A percentile compares a stretch with the other conserved stretches of the same genome.
Evolutionary conservation across 2,888 invertebrate genomes (phyloP).

Genomic region (Heliconius cydno): DNA sequence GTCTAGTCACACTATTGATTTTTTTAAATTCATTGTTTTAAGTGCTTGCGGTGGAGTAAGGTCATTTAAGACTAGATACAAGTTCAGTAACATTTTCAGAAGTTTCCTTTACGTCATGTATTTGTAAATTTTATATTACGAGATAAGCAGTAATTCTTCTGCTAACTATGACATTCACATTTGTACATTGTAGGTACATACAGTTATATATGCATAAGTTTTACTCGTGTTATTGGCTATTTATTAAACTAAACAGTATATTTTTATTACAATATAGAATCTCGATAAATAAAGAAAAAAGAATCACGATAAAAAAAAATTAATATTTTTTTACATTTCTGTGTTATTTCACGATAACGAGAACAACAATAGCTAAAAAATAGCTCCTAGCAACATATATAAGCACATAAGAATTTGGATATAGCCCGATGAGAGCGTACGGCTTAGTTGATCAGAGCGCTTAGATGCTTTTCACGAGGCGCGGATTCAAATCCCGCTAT

Average conservation of each 20-base stretch:
- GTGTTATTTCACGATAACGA: too few relatives aligned
- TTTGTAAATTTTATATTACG: not conserved
- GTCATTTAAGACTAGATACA: not conserved
- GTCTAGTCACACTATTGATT: too few relatives aligned
- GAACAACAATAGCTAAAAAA: too few relatives aligned
- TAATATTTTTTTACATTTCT: too few relatives aligned
- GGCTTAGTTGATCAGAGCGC: too few relatives aligned
- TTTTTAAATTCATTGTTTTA: not conserved
- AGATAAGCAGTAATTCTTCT: not conserved
- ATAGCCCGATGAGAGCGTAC: too few relatives aligned
- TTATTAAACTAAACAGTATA: not conserved
- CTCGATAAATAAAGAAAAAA: slow-evolving; percentile 7
- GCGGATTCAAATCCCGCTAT: too few relatives aligned
- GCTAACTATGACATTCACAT: too few relatives aligned
- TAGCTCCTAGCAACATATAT: too few relatives aligned
- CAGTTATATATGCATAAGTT: not conserved
- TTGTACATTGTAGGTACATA: not conserved
- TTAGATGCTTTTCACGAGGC: too few relatives aligned
- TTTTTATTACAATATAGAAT: not conserved
- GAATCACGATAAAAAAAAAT: slow-evolving; percentile 2
- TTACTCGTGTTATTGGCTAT: not conserved
- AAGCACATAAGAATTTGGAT: too few relatives aligned
- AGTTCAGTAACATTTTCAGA: not conserved
- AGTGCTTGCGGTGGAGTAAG: not conserved
- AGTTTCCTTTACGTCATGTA: not conserved